Conservation (phyloP, 2,113 vertebrate species). For the Zingel zingel region DNA sequence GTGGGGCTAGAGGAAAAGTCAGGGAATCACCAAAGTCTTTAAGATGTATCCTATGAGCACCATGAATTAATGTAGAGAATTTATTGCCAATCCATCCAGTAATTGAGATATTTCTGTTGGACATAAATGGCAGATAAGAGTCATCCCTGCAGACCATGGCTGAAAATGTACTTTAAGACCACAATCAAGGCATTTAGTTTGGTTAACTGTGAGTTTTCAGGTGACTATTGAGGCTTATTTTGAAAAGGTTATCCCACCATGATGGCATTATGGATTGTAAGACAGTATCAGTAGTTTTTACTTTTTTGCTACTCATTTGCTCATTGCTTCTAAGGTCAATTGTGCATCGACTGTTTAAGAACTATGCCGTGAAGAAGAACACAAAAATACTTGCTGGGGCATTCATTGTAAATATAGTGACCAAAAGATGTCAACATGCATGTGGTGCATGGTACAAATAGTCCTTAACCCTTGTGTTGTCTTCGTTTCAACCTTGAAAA, state of each 20-base stretch:
- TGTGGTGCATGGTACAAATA: no score
- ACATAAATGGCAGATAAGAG: no score
- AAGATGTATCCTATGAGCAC: no score
- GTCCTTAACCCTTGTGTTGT: no score
- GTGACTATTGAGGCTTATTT: background rate
- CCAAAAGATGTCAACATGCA: background rate
- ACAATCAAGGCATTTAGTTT: background rate
- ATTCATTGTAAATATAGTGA: background rate
- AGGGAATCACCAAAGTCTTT: no score
- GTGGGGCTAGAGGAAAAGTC: no score
- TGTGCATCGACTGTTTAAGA: background rate
- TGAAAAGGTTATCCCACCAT: background rate
- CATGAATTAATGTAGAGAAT: no score
- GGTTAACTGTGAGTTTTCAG: background rate
- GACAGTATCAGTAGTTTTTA: background rate
- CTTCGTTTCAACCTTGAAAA: no score
- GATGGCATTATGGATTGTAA: background rate
- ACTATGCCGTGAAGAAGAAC: background rate
- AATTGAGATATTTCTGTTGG: no score
- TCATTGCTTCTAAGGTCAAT: background rate
- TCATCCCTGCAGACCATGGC: no score
- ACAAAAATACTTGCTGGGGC: background rate
- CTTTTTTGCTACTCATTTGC: background rate
- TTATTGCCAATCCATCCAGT: background rate
- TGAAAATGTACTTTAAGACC: background rate